Evolutionary conservation across 2,888 invertebrate species (phyloP).

Genomic region (Tenthredo amoena): DNA sequence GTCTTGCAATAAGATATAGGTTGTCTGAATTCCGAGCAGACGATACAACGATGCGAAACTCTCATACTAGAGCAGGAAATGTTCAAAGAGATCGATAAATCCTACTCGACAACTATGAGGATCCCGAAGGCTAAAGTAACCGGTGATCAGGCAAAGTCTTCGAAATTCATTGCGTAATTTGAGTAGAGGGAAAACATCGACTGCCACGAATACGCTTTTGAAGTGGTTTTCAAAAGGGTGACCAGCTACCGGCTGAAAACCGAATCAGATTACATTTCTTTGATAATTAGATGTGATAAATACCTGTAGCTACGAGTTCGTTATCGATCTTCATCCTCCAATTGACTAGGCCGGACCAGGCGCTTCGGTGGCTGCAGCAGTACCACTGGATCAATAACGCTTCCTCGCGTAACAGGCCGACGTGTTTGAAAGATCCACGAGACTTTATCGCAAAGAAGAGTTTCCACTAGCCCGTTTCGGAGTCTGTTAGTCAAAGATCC

Average conservation of each 20-base stretch:
- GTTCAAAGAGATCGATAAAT: not conserved
- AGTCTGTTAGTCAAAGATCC: not conserved
- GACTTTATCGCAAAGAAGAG: too few relatives aligned
- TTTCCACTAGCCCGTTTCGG: not conserved
- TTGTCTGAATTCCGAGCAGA: not conserved
- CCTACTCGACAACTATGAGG: not conserved
- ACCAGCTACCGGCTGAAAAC: not conserved
- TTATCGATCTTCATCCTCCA: constrained; percentile 25
- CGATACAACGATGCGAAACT: not conserved
- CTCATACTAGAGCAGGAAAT: not conserved
- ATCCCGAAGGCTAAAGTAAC: not conserved
- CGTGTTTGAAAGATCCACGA: not conserved
- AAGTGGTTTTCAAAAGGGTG: not conserved
- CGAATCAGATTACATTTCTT: not conserved
- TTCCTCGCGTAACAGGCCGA: not conserved
- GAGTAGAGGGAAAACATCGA: not conserved
- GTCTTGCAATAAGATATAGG: too few relatives aligned
- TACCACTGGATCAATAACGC: constrained; percentile 24
- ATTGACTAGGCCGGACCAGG: not conserved
- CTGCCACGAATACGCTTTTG: not conserved
- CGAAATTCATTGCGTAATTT: not conserved
- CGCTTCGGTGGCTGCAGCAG: not conserved
- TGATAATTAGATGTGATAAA: not conserved
- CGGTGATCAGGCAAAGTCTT: not conserved
- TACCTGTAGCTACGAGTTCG: constrained; percentile 7